Conservation (phyloP, 1,140 invertebrate species). For the Gonatopus flavifemur region DNA sequence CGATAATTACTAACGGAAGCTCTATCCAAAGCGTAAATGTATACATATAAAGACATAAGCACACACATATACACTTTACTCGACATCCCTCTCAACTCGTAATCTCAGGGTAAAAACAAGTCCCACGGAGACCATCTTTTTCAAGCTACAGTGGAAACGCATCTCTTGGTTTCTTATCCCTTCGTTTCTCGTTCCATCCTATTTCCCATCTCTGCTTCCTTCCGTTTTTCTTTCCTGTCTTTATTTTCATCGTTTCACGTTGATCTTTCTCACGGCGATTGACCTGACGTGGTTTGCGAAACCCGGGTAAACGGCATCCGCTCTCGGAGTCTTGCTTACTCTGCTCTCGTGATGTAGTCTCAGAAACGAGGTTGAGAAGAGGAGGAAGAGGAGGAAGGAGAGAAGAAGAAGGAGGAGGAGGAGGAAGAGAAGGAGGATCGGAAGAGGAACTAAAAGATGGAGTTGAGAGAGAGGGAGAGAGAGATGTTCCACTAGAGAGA, state of each 20-base stretch:
- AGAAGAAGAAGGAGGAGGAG: conserved; percentile 7
- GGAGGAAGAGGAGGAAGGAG: conserved; percentile 2
- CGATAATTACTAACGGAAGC: no score
- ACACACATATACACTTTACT: no score
- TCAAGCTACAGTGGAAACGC: no score
- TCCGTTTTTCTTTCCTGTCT: not conserved
- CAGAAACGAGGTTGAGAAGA: not conserved
- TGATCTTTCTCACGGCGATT: conserved; percentile 19
- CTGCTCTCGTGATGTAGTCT: conserved; percentile 4
- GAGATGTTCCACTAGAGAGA: not conserved
- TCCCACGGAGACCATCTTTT: no score
- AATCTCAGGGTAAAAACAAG: no score
- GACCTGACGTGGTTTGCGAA: conserved; percentile 28
- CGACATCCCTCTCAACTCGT: no score
- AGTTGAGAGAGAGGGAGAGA: conserved; percentile 6
- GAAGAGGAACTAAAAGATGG: not conserved
- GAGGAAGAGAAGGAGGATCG: not conserved
- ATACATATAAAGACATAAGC: no score
- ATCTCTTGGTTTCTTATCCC: no score
- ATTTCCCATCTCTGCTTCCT: no score
- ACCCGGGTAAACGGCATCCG: conserved; percentile 16
- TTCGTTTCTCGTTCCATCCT: no score
- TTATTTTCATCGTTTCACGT: no score
- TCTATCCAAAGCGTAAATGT: no score
- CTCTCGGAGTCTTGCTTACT: conserved; percentile 21